phyloP scores from a whole-genome alignment of 1,140 invertebrate species.

The Oscheius sp. region DNA sequence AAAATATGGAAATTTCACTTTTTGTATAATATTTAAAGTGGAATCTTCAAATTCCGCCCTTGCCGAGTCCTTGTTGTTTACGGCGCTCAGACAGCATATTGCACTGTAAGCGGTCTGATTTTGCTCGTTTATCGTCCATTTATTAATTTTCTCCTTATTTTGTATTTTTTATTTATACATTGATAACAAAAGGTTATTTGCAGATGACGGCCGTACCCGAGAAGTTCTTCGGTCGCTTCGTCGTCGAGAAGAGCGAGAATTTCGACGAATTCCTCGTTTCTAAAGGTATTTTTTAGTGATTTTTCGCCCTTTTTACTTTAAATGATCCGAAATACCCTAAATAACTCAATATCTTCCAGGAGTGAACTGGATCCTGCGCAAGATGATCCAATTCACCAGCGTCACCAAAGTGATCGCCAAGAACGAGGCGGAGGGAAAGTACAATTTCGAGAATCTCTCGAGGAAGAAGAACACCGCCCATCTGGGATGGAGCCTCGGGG shows the following conservation, averaged over 20 bases:
- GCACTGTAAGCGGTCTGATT: too few species aligned
- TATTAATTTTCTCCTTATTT: background rate
- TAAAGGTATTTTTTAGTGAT: constrained; percentile 38
- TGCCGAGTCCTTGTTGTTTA: too few species aligned
- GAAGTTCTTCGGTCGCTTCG: constrained; percentile 54
- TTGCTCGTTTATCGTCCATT: too few species aligned
- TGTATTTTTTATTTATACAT: background rate
- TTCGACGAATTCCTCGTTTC: constrained; percentile 55
- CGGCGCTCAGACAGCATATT: too few species aligned
- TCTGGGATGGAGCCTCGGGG: constrained; percentile 39
- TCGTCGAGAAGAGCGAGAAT: constrained; percentile 53
- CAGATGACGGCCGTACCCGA: constrained; percentile 42
- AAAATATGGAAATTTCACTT: too few species aligned
- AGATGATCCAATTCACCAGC: constrained; percentile 53
- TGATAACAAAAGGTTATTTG: background rate
- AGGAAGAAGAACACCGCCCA: constrained; percentile 46
- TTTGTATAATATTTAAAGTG: too few species aligned
- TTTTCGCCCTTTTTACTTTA: constrained; percentile 5
- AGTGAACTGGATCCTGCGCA: constrained; percentile 56
- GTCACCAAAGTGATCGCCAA: constrained; percentile 53
- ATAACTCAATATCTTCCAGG: constrained; percentile 40
- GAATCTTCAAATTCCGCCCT: too few species aligned
- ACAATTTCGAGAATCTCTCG: constrained; percentile 49
- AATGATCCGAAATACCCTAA: too few species aligned
- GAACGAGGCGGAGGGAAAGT: constrained; percentile 28